Conservation (phyloP, 2,113 vertebrate genomes). For the Siphamia tubifer region DNA sequence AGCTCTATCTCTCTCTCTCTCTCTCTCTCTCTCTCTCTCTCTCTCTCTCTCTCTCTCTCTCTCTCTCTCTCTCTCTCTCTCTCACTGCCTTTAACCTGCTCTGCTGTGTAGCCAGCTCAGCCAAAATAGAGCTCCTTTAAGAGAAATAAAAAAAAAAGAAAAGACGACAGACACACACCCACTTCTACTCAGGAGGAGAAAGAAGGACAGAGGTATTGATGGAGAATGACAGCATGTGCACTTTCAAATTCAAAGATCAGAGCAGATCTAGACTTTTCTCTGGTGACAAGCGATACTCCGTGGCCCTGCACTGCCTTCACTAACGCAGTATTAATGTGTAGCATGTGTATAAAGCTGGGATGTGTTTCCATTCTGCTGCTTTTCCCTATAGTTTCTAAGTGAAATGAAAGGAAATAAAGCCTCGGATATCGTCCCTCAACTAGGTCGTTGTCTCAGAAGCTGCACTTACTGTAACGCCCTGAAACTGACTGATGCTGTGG, state of each 20-base stretch:
- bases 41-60: constrained; percentile 42
- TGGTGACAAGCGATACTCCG: constrained; percentile 33
- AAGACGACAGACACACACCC: constrained; percentile 52
- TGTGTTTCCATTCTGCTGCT: constrained; percentile 1
- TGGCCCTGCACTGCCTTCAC: constrained; percentile 32
- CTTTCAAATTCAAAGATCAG: constrained; percentile 61
- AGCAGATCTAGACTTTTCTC: constrained; percentile 26
- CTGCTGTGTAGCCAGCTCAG: constrained; percentile 61
- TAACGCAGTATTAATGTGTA: constrained; percentile 27
- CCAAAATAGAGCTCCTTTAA: constrained; percentile 62
- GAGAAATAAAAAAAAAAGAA: not conserved
- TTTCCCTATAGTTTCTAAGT: constrained; percentile 29
- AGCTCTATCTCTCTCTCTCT: constrained; percentile 36
- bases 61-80: constrained; percentile 24
- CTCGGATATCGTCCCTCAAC: not conserved
- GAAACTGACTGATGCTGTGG: constrained; percentile 40
- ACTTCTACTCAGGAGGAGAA: constrained; percentile 43
- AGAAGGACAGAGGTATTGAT: constrained; percentile 59
- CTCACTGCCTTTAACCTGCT: constrained; percentile 64
- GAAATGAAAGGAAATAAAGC: constrained; percentile 23
- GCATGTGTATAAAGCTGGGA: not conserved
- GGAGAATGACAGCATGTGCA: constrained; percentile 50
- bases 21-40: constrained; percentile 27
- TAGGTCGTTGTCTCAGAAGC: constrained; percentile 1
- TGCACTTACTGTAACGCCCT: constrained; percentile 18